Conservation (phyloP, 1,140 invertebrate genomes). For the Drosophila nasuta region DNA sequence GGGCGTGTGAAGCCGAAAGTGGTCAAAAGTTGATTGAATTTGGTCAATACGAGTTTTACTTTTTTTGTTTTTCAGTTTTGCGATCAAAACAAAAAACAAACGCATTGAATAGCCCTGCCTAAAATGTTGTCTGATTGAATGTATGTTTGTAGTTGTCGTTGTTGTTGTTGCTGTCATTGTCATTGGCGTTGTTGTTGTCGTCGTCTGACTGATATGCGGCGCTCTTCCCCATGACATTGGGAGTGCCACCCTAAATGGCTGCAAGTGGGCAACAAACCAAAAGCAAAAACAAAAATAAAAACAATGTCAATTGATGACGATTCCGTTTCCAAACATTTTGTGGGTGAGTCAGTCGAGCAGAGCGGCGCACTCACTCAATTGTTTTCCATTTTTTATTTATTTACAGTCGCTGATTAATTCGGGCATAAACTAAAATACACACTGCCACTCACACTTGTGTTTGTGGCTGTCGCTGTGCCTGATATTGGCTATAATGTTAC, state of each 20-base stretch:
- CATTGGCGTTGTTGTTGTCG: background rate
- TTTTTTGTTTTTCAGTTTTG: constrained; percentile 12
- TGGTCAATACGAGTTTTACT: constrained; percentile 43
- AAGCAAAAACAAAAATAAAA: constrained; percentile 14
- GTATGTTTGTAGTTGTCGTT: constrained; percentile 7
- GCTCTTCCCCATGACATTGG: constrained; percentile 40
- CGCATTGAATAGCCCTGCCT: constrained; percentile 42
- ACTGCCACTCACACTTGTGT: constrained; percentile 7
- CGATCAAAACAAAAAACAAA: constrained; percentile 31
- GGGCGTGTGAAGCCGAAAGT: constrained; percentile 38
- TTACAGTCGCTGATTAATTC: constrained; percentile 49
- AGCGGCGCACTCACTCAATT: constrained; percentile 19
- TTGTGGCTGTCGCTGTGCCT: constrained; percentile 7
- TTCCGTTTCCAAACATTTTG: constrained; percentile 49
- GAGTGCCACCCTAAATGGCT: constrained; percentile 33
- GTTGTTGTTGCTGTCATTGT: background rate
- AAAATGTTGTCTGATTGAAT: constrained; percentile 35
- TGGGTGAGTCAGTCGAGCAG: constrained; percentile 44
- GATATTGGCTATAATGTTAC: constrained; percentile 33
- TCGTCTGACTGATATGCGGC: constrained; percentile 7
- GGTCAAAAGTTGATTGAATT: constrained; percentile 43
- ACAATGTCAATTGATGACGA: constrained; percentile 48
- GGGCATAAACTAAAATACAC: constrained; percentile 43
- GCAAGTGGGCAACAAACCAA: constrained; percentile 27
- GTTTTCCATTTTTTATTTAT: constrained; percentile 27